Percentiles rank a stretch among this genome's conserved stretches.
These are phyloP conservation scores for Nerophis lumbriciformis DNA, from an alignment of 2,113 vertebrate species.

Conservation along the genomic window DNA sequence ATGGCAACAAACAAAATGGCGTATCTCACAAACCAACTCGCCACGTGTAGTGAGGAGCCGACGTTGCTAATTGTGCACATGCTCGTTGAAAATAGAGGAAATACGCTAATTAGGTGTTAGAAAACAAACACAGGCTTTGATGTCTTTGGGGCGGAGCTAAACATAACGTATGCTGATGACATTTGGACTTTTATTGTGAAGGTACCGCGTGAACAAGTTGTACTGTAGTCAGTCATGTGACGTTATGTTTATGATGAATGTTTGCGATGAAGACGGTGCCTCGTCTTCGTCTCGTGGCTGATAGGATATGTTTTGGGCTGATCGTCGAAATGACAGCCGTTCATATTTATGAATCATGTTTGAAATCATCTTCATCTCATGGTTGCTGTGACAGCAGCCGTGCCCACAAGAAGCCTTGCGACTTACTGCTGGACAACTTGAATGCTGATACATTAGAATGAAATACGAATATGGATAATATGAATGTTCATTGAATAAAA, in stretches of 20 bases:
- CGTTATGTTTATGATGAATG: too few relatives aligned
- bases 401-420: neutral
- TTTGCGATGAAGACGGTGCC: too few relatives aligned
- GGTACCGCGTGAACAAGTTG: too few relatives aligned
- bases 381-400: neutral
- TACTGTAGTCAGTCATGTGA: too few relatives aligned
- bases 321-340: too few relatives aligned
- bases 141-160: neutral
- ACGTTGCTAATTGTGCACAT: neutral
- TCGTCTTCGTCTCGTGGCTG: too few relatives aligned
- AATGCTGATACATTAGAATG: neutral
- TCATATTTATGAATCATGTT: too few relatives aligned
- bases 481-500: neutral
- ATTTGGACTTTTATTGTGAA: too few relatives aligned
- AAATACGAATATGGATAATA: neutral
- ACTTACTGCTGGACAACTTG: neutral
- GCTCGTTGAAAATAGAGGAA: neutral
- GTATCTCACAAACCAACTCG: neutral
- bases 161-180: neutral
- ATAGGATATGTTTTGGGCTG: too few relatives aligned
- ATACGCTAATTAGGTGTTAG: neutral
- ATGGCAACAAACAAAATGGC: slow-evolving; percentile 12
- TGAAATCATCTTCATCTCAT: too few relatives aligned
- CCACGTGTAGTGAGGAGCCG: neutral
- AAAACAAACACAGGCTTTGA: too few relatives aligned